Conservation (phyloP, 1,140 invertebrate genomes). For the Ceratosolen solmsi region DNA sequence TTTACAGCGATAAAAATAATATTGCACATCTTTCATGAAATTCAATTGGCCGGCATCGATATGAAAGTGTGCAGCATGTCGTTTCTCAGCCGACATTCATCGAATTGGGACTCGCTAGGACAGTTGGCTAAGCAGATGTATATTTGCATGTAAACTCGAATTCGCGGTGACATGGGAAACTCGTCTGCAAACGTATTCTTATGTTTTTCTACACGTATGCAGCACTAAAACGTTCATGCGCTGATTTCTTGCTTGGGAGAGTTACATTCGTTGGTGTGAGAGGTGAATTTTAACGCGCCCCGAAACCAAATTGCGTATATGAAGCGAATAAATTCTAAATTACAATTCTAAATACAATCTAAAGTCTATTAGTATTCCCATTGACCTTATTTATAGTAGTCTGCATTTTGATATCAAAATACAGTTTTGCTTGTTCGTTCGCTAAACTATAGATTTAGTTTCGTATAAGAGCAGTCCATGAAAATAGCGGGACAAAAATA, state of each 20-base stretch:
- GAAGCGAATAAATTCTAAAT: background rate
- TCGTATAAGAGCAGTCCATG: no score
- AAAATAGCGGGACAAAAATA: no score
- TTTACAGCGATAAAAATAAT: constrained; percentile 22
- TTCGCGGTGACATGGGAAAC: background rate
- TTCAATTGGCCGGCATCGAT: constrained; percentile 4
- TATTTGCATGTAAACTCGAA: constrained; percentile 48
- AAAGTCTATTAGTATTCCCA: no score
- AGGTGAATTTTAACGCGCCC: background rate
- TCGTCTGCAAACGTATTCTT: background rate
- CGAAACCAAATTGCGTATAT: background rate
- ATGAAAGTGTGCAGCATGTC: constrained; percentile 23
- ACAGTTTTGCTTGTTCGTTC: no score
- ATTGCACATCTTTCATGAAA: background rate
- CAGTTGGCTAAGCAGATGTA: constrained; percentile 28
- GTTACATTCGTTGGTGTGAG: background rate
- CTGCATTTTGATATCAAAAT: no score
- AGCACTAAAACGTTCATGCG: background rate
- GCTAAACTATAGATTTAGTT: no score
- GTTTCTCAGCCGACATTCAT: constrained; percentile 21
- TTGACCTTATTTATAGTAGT: no score
- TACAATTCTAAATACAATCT: no score
- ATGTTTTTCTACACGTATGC: background rate
- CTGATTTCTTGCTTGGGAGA: background rate
- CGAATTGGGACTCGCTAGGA: constrained; percentile 25